phyloP scores from a whole-genome alignment of 2,797 vertebrate genomes.

The Halcyon chelicuti region DNA sequence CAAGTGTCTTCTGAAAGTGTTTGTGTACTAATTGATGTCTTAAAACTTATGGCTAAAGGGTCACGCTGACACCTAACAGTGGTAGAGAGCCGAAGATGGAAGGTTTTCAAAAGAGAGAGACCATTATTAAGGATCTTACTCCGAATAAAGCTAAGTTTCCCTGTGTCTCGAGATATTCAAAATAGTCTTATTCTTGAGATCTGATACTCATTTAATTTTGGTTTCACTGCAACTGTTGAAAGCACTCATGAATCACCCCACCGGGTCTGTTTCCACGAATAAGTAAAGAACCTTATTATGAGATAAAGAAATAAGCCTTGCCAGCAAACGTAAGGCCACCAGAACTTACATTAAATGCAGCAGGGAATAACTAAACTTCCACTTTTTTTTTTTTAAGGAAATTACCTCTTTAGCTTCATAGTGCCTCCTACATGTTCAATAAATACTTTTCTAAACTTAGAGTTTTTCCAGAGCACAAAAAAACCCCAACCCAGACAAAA shows the following conservation, averaged over 20 bases:
- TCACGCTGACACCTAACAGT: not conserved
- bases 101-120: not conserved
- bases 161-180: not conserved
- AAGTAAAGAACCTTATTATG: not conserved
- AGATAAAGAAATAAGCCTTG: not conserved
- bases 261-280: not conserved
- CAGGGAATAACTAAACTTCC: not conserved
- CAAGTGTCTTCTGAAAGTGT: not conserved
- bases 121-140: not conserved
- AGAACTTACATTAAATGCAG: not conserved
- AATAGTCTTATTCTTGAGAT: not conserved
- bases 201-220: not conserved
- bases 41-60: not conserved
- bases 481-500: not conserved
- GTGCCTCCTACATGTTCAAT: not conserved
- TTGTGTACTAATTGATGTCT: not conserved
- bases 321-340: not conserved
- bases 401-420: not conserved
- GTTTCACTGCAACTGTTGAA: not conserved
- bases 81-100: not conserved
- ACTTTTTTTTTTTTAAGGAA: not conserved
- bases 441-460: not conserved
- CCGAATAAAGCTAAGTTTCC: not conserved
- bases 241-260: not conserved
- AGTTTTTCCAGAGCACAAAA: not conserved